phyloP scores from a whole-genome alignment of 2,797 vertebrate species.

The Typhlichthys eigenmanni region DNA sequence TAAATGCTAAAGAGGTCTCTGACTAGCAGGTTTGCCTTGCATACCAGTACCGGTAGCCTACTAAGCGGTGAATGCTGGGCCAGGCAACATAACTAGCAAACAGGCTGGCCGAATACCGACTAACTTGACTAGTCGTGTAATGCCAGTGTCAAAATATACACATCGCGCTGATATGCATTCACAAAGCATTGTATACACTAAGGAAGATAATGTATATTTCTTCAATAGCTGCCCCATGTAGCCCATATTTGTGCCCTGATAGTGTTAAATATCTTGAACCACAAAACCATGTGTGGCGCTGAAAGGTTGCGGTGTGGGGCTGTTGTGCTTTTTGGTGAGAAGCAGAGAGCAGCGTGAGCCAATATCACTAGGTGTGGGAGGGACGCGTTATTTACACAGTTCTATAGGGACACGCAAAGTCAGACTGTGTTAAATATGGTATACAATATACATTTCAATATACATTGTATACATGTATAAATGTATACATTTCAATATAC shows the following conservation, averaged over 20 bases:
- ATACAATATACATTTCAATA: too few relatives aligned
- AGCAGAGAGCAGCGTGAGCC: not conserved
- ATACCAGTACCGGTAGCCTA: conserved; percentile 16
- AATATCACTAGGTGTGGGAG: too few relatives aligned
- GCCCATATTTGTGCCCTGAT: too few relatives aligned
- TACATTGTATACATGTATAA: too few relatives aligned
- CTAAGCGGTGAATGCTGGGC: conserved; percentile 60
- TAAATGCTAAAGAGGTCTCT: conserved; percentile 64
- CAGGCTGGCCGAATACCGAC: not conserved
- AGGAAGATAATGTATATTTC: too few relatives aligned
- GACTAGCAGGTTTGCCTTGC: conserved; percentile 77
- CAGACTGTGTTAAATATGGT: too few relatives aligned
- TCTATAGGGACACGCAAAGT: too few relatives aligned
- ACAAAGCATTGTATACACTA: conserved; percentile 3
- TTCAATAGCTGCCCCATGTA: too few relatives aligned
- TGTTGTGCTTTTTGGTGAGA: not conserved
- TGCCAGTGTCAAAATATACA: not conserved
- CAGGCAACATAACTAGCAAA: conserved; percentile 52
- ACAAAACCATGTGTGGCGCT: too few relatives aligned
- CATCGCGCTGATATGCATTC: not conserved
- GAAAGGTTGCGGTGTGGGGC: not conserved
- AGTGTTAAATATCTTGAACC: too few relatives aligned
- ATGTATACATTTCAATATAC: too few relatives aligned
- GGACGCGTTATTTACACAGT: too few relatives aligned
- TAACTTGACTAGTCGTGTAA: not conserved